phyloP scores from a whole-genome alignment of 2,888 invertebrate species.

The Andrena hattorfiana region DNA sequence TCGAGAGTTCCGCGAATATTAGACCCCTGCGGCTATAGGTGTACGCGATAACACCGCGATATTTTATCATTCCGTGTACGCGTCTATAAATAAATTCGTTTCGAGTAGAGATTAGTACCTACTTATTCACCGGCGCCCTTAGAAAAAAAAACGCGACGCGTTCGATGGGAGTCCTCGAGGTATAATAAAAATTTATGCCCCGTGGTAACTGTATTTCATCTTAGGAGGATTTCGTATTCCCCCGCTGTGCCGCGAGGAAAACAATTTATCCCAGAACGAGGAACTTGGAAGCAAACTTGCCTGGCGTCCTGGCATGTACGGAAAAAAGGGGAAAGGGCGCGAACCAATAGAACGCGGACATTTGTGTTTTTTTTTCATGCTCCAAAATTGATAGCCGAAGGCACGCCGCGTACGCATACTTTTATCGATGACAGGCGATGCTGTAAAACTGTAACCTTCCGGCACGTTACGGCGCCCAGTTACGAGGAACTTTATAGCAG shows the following conservation, averaged over 20 bases:
- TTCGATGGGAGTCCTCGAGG: slow-evolving; percentile 34
- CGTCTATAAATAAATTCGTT: not conserved
- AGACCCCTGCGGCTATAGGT: not conserved
- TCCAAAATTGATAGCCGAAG: slow-evolving; percentile 47
- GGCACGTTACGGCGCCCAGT: slow-evolving; percentile 16
- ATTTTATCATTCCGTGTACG: not conserved
- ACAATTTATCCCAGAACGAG: slow-evolving; percentile 60
- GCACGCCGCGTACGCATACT: slow-evolving; percentile 36
- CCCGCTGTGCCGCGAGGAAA: slow-evolving; percentile 46
- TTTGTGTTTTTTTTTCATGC: slow-evolving; percentile 38
- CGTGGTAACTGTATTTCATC: slow-evolving; percentile 48
- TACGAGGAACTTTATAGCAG: slow-evolving; percentile 13
- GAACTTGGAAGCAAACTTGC: slow-evolving; percentile 41
- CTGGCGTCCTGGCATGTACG: slow-evolving; percentile 4
- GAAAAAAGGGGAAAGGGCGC: slow-evolving; percentile 13
- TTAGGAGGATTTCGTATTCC: slow-evolving; percentile 46
- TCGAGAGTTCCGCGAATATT: not conserved
- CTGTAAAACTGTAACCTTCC: slow-evolving; percentile 32
- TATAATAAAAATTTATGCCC: slow-evolving; percentile 54
- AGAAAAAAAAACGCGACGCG: slow-evolving; percentile 9
- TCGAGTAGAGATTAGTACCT: slow-evolving; percentile 11
- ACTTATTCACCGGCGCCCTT: not conserved
- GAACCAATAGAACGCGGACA: not conserved
- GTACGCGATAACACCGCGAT: not conserved
- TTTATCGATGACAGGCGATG: slow-evolving; percentile 22